These are phyloP conservation scores for Lota lota DNA, from an alignment of 2,113 vertebrate species.

Conservation along the genomic window DNA sequence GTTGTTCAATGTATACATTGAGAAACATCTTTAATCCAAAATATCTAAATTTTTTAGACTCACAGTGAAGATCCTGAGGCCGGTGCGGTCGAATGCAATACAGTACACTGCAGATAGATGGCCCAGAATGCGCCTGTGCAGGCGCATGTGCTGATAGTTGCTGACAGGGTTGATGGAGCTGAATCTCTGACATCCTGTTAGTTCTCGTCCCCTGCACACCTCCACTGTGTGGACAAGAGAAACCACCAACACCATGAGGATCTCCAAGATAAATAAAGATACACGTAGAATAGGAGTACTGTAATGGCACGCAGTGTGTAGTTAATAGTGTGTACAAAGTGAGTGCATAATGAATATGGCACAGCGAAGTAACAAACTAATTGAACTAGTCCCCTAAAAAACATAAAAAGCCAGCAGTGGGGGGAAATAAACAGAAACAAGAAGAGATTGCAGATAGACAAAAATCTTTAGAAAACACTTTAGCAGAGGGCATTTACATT, in stretches of 20 bases:
- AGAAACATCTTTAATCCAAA: not conserved
- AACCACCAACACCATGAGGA: too few relatives aligned
- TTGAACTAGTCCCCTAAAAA: too few relatives aligned
- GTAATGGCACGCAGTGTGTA: not conserved
- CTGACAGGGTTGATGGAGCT: conserved; percentile 86
- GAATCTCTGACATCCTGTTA: conserved; percentile 85
- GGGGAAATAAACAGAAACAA: too few relatives aligned
- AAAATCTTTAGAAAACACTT: too few relatives aligned
- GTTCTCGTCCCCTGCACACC: conserved; percentile 83
- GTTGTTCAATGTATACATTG: too few relatives aligned
- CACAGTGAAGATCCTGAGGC: conserved; percentile 97
- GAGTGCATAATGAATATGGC: too few relatives aligned
- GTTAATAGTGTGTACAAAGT: not conserved
- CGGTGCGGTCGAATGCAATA: conserved; percentile 95
- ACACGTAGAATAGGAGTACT: not conserved
- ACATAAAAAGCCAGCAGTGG: too few relatives aligned
- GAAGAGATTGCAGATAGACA: too few relatives aligned
- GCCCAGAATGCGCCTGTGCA: conserved; percentile 94
- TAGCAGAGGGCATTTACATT: too few relatives aligned
- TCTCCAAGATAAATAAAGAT: too few relatives aligned
- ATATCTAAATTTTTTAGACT: conserved; percentile 55
- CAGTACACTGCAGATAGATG: conserved; percentile 99
- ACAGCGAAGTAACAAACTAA: too few relatives aligned
- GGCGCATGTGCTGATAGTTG: conserved; percentile 91
- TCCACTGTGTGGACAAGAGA: conserved; percentile 75